Evolutionary conservation across 2,113 vertebrate genomes (phyloP).

Genomic region (Actinemys pallida): DNA sequence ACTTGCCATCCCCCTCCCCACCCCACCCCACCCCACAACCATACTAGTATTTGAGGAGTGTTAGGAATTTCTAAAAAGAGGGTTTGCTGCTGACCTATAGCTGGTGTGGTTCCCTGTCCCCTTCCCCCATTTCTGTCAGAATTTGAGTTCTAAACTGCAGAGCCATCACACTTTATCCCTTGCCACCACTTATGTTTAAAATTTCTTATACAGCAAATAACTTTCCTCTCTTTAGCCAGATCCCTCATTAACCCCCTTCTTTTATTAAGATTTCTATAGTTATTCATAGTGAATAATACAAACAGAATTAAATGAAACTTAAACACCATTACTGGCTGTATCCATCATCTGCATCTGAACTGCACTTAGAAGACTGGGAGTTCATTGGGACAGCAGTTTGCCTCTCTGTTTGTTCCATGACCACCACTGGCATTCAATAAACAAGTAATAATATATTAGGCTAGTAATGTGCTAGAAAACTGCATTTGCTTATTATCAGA

Average conservation of each 20-base stretch:
- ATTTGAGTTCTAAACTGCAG: slow-evolving; percentile 61
- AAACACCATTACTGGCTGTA: slow-evolving; percentile 36
- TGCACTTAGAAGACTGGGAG: slow-evolving; percentile 38
- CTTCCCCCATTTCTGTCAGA: slow-evolving; percentile 67
- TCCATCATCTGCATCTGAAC: slow-evolving; percentile 40
- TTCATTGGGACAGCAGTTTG: background rate
- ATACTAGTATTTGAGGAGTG: slow-evolving; percentile 10
- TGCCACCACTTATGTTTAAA: slow-evolving; percentile 50
- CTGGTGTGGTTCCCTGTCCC: slow-evolving; percentile 43
- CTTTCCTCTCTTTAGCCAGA: slow-evolving; percentile 42
- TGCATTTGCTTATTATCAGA: background rate
- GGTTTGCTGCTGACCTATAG: slow-evolving; percentile 61
- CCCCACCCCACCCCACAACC: background rate
- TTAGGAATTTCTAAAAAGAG: background rate
- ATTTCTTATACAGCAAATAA: slow-evolving; percentile 69
- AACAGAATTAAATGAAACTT: slow-evolving; percentile 65
- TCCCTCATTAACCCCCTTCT: slow-evolving; percentile 68
- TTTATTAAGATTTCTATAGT: slow-evolving; percentile 68
- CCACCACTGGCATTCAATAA: background rate
- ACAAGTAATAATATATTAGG: background rate
- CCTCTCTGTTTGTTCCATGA: slow-evolving; percentile 20
- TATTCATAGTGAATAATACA: slow-evolving; percentile 71
- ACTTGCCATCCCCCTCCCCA: background rate
- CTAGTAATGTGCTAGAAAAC: background rate
- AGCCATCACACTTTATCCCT: slow-evolving; percentile 66